These are phyloP conservation scores for Andrena minutula DNA, from an alignment of 2,888 invertebrate genomes.

Conservation along the genomic window DNA sequence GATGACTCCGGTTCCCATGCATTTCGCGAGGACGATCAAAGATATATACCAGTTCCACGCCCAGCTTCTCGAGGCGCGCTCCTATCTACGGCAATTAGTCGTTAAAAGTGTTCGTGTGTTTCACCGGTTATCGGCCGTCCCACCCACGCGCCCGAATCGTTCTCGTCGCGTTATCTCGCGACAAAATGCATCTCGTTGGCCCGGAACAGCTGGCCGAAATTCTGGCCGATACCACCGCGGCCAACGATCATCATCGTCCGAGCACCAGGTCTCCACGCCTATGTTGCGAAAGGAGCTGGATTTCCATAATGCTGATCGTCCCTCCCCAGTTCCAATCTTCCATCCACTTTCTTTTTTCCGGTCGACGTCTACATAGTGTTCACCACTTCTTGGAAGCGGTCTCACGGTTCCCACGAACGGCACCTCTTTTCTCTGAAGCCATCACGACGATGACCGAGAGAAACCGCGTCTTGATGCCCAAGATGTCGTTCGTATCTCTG, in stretches of 20 bases:
- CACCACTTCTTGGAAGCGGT: constrained; percentile 78
- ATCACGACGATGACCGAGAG: constrained; percentile 63
- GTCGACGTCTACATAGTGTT: constrained; percentile 68
- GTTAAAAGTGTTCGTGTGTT: constrained; percentile 79
- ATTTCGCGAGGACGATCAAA: constrained; percentile 75
- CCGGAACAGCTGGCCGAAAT: constrained; percentile 75
- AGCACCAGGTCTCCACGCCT: constrained; percentile 29
- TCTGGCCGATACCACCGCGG: constrained; percentile 39
- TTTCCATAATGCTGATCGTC: constrained; percentile 73
- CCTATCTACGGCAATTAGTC: constrained; percentile 79
- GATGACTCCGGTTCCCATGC: constrained; percentile 79
- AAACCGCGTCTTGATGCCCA: constrained; percentile 56
- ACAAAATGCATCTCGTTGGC: constrained; percentile 82
- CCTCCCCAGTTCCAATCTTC: constrained; percentile 38
- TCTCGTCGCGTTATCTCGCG: constrained; percentile 76
- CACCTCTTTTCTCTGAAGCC: constrained; percentile 80
- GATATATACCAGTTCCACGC: constrained; percentile 70
- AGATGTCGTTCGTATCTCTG: constrained; percentile 21
- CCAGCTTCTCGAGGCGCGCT: constrained; percentile 54
- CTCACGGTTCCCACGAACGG: constrained; percentile 81
- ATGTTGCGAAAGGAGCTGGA: constrained; percentile 71
- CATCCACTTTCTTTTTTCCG: constrained; percentile 63
- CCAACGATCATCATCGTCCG: constrained; percentile 42
- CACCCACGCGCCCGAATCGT: constrained; percentile 74
- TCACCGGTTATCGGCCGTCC: constrained; percentile 74